Conservation (phyloP, 2,113 vertebrate genomes). For the Mus pahari region DNA sequence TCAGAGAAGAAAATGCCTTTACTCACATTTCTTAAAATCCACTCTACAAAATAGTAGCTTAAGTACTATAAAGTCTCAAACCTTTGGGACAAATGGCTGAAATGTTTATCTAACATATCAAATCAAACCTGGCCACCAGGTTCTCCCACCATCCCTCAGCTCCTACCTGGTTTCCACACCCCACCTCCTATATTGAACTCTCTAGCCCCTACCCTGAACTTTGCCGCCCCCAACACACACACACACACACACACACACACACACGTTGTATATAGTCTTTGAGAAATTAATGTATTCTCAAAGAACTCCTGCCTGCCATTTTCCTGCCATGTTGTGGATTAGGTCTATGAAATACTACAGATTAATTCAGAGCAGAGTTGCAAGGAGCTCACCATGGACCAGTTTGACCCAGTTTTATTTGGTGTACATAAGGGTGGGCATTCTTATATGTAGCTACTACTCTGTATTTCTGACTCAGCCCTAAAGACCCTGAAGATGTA, state of each 20-base stretch:
- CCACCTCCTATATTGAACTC: neutral
- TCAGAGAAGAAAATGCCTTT: conserved; percentile 34
- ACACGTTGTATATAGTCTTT: neutral
- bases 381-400: neutral
- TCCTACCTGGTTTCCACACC: neutral
- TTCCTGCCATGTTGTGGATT: conserved; percentile 9
- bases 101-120: neutral
- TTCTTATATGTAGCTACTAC: neutral
- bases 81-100: neutral
- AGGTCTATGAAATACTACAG: conserved; percentile 24
- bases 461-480: neutral
- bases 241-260: neutral
- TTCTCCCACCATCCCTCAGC: neutral
- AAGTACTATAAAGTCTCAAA: neutral
- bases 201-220: neutral
- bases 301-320: neutral
- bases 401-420: conserved; percentile 36
- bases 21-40: neutral
- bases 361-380: conserved; percentile 13
- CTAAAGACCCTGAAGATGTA: neutral
- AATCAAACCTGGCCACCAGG: neutral
- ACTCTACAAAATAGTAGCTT: neutral
- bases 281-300: neutral
- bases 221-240: neutral
- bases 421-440: neutral